A percentile compares a stretch with the other conserved stretches of the same genome.
These are phyloP conservation scores for Dipodomys ordii DNA, from an alignment of 2,113 vertebrate genomes.

Conservation along the genomic window DNA sequence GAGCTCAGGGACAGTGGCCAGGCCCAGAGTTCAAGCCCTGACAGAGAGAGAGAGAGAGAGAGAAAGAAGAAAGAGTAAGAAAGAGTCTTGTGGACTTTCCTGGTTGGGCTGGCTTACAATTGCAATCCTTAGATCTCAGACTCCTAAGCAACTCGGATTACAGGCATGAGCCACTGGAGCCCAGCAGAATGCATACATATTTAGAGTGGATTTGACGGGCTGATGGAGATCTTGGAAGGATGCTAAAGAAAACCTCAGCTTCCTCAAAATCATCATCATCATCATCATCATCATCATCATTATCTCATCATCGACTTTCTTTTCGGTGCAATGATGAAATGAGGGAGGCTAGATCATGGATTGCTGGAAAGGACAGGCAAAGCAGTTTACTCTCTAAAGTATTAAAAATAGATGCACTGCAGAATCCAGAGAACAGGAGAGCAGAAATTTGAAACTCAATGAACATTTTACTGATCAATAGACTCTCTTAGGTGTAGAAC, in stretches of 20 bases:
- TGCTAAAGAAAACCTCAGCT: neutral
- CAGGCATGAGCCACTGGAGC: no score
- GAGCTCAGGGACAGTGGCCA: no score
- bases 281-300: neutral
- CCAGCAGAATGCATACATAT: neutral
- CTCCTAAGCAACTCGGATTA: no score
- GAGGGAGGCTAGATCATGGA: neutral
- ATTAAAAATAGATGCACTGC: neutral
- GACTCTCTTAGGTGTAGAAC: neutral
- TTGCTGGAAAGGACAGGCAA: neutral
- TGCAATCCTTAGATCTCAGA: no score
- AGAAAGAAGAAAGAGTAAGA: no score
- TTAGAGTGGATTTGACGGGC: neutral
- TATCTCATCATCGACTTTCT: neutral
- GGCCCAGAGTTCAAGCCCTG: no score
- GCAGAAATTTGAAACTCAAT: neutral
- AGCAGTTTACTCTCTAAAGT: neutral
- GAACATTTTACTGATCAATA: neutral
- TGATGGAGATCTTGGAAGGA: neutral
- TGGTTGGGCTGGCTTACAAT: no score
- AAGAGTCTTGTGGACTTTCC: no score
- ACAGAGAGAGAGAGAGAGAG: no score
- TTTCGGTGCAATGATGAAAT: neutral
- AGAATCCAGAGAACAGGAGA: neutral
- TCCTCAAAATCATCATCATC: no score